phyloP scores from a whole-genome alignment of 1,140 invertebrate genomes.

The Melipona quadrifasciata region DNA sequence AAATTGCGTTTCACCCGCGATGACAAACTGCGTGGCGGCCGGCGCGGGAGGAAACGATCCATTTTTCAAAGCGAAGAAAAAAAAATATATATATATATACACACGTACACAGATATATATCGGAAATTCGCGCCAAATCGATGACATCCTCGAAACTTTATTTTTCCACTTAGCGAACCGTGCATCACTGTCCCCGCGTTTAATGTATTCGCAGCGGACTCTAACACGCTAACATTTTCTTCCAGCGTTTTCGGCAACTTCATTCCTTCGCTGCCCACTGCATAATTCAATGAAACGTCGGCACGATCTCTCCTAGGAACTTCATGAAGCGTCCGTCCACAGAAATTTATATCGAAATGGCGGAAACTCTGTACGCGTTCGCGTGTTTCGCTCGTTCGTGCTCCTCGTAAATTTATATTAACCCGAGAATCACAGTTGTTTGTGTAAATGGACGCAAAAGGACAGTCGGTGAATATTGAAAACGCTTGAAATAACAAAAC shows the following conservation, averaged over 20 bases:
- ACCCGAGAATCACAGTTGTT: no score
- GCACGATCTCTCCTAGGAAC: not conserved
- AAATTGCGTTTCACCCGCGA: conserved; percentile 1
- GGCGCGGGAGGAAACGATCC: not conserved
- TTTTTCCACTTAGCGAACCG: conserved; percentile 46
- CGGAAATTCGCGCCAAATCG: conserved; percentile 31
- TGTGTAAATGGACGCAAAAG: not conserved
- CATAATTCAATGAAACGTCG: not conserved
- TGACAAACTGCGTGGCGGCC: conserved; percentile 14
- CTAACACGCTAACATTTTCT: not conserved
- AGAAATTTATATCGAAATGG: conserved; percentile 10
- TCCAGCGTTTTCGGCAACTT: not conserved
- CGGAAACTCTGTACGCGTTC: not conserved
- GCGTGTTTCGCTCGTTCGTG: not conserved
- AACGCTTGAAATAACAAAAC: no score
- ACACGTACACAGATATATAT: not conserved
- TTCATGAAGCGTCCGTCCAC: not conserved
- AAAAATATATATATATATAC: no score
- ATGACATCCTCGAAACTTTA: conserved; percentile 38
- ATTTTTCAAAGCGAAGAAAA: conserved; percentile 32
- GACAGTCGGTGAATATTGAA: no score
- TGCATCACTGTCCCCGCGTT: conserved; percentile 26
- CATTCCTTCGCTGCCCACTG: not conserved
- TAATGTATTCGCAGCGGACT: conserved; percentile 18
- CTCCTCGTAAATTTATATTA: not conserved